Evolutionary conservation across 2,888 invertebrate species (phyloP).

Genomic region (Amiota mariae): DNA sequence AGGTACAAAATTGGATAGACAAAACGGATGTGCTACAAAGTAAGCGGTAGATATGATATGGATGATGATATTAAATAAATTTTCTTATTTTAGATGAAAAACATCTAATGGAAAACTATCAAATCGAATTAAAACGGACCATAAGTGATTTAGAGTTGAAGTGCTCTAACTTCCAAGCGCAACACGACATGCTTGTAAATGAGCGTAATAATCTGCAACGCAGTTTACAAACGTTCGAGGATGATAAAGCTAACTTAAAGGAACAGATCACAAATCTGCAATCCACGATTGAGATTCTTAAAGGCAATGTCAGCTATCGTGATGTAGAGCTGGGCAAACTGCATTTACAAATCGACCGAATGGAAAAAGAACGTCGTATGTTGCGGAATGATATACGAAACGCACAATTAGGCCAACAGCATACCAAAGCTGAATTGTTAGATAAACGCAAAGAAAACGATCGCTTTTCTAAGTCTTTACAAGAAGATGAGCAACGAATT

Average conservation of each 20-base stretch:
- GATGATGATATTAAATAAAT: not conserved
- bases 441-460: constrained; percentile 72
- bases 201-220: constrained; percentile 87
- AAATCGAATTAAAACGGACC: constrained; percentile 70
- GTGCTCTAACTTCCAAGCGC: constrained; percentile 75
- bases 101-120: constrained; percentile 70
- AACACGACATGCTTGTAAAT: constrained; percentile 83
- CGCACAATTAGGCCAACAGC: constrained; percentile 68
- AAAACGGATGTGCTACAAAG: constrained; percentile 69
- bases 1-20: constrained; percentile 69
- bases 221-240: constrained; percentile 79
- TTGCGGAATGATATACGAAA: constrained; percentile 75
- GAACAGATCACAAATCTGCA: constrained; percentile 81
- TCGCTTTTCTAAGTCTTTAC: constrained; percentile 80
- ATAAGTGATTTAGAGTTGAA: constrained; percentile 68
- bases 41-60: constrained; percentile 40
- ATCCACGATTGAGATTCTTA: constrained; percentile 59
- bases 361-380: constrained; percentile 82
- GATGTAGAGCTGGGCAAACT: constrained; percentile 83
- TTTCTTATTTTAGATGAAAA: constrained; percentile 61
- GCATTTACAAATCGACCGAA: constrained; percentile 79
- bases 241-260: constrained; percentile 81
- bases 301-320: constrained; percentile 85
- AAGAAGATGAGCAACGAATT: constrained; percentile 81
- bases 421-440: constrained; percentile 70